A percentile compares a stretch with the other conserved stretches of the same genome.
These are phyloP conservation scores for Troides aeacus DNA, from an alignment of 2,888 invertebrate genomes.

Conservation along the genomic window DNA sequence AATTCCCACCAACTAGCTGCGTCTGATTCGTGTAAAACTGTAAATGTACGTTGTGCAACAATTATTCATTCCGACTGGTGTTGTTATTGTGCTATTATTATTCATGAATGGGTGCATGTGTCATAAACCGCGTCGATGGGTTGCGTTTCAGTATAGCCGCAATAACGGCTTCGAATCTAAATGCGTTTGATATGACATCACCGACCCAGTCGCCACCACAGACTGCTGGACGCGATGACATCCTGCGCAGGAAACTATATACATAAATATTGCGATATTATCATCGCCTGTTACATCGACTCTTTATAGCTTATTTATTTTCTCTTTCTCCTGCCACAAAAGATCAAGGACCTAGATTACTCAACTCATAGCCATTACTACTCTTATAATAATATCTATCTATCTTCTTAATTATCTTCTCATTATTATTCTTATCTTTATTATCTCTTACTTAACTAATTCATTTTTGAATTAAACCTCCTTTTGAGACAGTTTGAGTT, in stretches of 20 bases:
- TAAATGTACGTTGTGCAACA: no score
- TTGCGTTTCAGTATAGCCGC: neutral
- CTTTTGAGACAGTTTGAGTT: no score
- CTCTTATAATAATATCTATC: no score
- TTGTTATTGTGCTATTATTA: constrained; percentile 14
- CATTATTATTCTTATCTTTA: no score
- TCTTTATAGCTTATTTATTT: neutral
- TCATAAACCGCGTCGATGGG: constrained; percentile 10
- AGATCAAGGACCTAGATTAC: no score
- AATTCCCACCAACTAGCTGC: no score
- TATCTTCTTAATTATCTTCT: no score
- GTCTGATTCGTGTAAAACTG: no score
- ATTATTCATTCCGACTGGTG: neutral
- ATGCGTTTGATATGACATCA: constrained; percentile 2
- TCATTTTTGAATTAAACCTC: no score
- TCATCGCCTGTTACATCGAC: neutral
- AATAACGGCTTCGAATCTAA: neutral
- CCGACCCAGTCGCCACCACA: neutral
- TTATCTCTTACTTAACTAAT: no score
- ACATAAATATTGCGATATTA: neutral
- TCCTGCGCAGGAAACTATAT: neutral
- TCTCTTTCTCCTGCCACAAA: no score
- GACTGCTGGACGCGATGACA: neutral
- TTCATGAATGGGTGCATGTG: constrained; percentile 18
- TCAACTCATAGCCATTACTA: no score